Evolutionary conservation across 2,888 invertebrate genomes (phyloP).

Genomic region (Leptura quadrifasciata): DNA sequence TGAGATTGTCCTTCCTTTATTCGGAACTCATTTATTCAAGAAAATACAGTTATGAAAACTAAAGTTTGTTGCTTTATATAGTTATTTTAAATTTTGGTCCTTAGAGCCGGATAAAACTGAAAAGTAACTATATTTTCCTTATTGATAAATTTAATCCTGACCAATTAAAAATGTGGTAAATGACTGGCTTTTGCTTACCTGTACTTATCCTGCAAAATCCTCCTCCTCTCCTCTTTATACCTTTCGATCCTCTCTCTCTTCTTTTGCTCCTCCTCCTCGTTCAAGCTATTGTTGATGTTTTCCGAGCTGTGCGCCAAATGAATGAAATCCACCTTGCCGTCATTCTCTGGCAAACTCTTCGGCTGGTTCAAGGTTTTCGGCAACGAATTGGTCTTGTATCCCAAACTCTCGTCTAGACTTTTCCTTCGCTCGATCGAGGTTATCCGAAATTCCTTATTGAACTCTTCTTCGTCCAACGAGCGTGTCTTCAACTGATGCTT

Average conservation of each 20-base stretch:
- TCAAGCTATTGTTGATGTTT: constrained; percentile 56
- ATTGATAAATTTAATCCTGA: not conserved
- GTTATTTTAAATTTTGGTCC: not conserved
- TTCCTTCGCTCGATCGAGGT: constrained; percentile 74
- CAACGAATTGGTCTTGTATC: constrained; percentile 74
- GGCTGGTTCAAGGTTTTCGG: constrained; percentile 77
- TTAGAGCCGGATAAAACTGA: not conserved
- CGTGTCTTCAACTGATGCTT: constrained; percentile 81
- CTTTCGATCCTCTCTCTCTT: constrained; percentile 91
- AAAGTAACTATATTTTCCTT: not conserved
- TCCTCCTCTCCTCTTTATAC: constrained; percentile 92
- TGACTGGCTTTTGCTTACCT: constrained; percentile 58
- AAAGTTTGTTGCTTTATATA: too few relatives aligned
- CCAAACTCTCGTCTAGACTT: constrained; percentile 75
- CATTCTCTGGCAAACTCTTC: constrained; percentile 75
- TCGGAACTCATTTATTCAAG: too few relatives aligned
- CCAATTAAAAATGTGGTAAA: not conserved
- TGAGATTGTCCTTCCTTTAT: too few relatives aligned
- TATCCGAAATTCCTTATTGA: constrained; percentile 80
- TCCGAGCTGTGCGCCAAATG: constrained; percentile 69
- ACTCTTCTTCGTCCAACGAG: constrained; percentile 85
- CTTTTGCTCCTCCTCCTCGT: constrained; percentile 70
- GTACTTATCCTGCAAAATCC: constrained; percentile 89
- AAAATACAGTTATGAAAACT: not conserved
- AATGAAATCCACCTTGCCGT: constrained; percentile 63